phyloP scores from a whole-genome alignment of 2,888 invertebrate genomes.

The Tetropium fuscum region DNA sequence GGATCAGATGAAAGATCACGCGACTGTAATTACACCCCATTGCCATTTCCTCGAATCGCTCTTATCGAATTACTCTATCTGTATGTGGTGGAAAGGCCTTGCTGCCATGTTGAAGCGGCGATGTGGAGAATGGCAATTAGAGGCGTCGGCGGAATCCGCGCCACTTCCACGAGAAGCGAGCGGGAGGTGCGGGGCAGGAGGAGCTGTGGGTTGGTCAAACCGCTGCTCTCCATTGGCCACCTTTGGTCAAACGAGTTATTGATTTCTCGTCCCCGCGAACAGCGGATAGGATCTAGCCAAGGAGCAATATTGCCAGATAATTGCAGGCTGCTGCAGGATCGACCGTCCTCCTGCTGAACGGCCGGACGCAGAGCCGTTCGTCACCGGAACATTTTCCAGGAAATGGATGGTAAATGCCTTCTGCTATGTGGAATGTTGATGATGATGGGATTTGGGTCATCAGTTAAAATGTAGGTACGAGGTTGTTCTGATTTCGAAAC shows the following conservation, averaged over 20 bases:
- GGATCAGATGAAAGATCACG: slow-evolving; percentile 40
- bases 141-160: slow-evolving; percentile 31
- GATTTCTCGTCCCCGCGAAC: slow-evolving; percentile 44
- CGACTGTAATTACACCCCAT: slow-evolving; percentile 50
- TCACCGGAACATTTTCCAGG: slow-evolving; percentile 4
- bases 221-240: slow-evolving; percentile 54
- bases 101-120: slow-evolving; percentile 31
- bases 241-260: slow-evolving; percentile 58
- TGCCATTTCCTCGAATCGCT: slow-evolving; percentile 46
- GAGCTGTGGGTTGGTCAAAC: slow-evolving; percentile 37
- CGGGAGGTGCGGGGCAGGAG: slow-evolving; percentile 10
- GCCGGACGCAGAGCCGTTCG: slow-evolving; percentile 4
- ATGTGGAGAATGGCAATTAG: slow-evolving; percentile 38
- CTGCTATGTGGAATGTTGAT: slow-evolving; percentile 12
- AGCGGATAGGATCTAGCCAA: slow-evolving; percentile 17
- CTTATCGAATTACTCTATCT: slow-evolving; percentile 46
- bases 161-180: slow-evolving; percentile 14
- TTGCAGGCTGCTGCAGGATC: slow-evolving; percentile 10
- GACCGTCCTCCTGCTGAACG: neutral
- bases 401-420: slow-evolving; percentile 1
- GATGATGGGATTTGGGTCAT: slow-evolving; percentile 2
- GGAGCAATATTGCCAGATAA: slow-evolving; percentile 14
- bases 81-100: slow-evolving; percentile 7
- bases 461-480: neutral
- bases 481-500: slow-evolving; percentile 17